These are phyloP conservation scores for Diglossa cyanea DNA, from an alignment of 2,797 vertebrate species.

Conservation along the genomic window DNA sequence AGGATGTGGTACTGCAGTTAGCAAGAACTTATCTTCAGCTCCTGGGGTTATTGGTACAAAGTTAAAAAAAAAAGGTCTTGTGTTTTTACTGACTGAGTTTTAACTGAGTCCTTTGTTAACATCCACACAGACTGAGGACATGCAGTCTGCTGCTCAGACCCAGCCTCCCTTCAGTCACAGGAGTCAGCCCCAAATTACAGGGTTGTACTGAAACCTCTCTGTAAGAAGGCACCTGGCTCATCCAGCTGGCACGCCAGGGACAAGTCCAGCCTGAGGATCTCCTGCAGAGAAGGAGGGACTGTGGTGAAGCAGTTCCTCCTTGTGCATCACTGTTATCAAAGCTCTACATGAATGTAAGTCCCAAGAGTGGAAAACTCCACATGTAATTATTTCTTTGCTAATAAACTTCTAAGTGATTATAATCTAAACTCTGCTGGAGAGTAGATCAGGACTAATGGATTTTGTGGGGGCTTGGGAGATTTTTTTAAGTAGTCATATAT, in stretches of 20 bases:
- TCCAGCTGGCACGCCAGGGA: background rate
- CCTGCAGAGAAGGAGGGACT: too few species aligned
- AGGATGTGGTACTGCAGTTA: background rate
- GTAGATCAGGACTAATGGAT: background rate
- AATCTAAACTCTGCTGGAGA: background rate
- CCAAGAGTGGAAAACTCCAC: background rate
- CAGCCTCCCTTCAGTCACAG: background rate
- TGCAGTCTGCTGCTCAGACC: accelerated
- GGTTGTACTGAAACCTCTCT: accelerated
- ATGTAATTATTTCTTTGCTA: background rate
- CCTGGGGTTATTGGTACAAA: background rate
- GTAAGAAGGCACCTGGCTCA: background rate
- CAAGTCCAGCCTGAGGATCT: background rate
- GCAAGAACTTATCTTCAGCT: background rate
- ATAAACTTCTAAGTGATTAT: background rate
- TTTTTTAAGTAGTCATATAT: background rate
- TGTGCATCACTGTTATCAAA: accelerated
- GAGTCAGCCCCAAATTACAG: background rate
- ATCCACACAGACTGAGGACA: background rate
- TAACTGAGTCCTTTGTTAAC: background rate
- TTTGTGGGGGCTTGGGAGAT: accelerated
- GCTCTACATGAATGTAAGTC: background rate
- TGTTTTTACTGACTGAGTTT: background rate
- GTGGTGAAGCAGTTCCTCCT: background rate
- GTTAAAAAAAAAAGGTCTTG: accelerated